A percentile compares a stretch with the other conserved stretches of the same genome.
Evolutionary conservation across 1,140 invertebrate genomes (phyloP).

Genomic region (Cydia pomonella): DNA sequence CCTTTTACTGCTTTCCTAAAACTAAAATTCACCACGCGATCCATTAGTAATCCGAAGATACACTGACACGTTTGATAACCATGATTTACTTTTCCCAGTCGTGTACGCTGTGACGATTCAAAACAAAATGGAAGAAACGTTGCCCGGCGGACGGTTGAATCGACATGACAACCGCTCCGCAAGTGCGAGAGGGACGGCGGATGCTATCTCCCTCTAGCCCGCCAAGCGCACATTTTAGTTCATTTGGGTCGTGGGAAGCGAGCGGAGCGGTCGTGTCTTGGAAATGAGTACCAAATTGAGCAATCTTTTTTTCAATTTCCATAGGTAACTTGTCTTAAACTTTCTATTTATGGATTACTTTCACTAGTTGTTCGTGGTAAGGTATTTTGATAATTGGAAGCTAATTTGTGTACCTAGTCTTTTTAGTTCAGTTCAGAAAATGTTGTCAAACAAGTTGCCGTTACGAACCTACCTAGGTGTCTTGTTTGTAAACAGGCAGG

Average conservation of each 20-base stretch:
- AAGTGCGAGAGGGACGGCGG: background rate
- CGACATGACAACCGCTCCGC: slow-evolving; percentile 24
- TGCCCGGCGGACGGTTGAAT: slow-evolving; percentile 1
- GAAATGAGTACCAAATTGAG: background rate
- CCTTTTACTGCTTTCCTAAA: background rate
- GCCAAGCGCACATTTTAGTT: slow-evolving; percentile 11
- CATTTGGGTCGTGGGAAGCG: background rate
- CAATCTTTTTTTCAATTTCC: background rate
- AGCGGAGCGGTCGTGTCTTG: background rate
- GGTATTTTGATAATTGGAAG: background rate
- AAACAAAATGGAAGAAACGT: slow-evolving; percentile 61
- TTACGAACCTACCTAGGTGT: background rate
- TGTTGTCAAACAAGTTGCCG: background rate
- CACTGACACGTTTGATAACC: slow-evolving; percentile 5
- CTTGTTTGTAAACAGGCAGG: background rate
- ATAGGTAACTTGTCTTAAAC: background rate
- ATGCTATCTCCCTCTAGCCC: slow-evolving; percentile 2
- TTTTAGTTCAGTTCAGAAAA: background rate
- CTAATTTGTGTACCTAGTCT: background rate
- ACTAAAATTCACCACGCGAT: slow-evolving; percentile 1
- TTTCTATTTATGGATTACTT: background rate
- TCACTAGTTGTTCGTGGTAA: background rate
- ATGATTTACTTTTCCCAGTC: slow-evolving; percentile 42
- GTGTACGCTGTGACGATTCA: slow-evolving; percentile 49
- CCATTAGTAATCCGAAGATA: slow-evolving; percentile 3